Conservation (phyloP, 2,797 vertebrate species). For the Anabacerthia variegaticeps region DNA sequence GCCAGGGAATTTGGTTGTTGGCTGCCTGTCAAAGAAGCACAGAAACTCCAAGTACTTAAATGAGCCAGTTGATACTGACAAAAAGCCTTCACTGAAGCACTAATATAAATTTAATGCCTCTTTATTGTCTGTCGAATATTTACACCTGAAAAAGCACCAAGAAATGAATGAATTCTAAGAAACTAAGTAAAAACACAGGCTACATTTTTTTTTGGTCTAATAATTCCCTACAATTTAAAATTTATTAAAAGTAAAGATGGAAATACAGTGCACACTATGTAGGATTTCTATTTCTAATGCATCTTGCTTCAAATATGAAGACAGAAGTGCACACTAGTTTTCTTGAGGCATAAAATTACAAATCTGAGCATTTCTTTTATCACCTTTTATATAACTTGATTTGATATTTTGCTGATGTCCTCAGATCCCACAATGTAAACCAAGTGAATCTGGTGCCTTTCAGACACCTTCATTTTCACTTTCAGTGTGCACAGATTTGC, state of each 20-base stretch:
- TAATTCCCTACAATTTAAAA: neutral
- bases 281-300: neutral
- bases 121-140: neutral
- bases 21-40: constrained; percentile 18
- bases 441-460: neutral
- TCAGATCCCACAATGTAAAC: neutral
- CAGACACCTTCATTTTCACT: neutral
- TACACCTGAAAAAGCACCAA: neutral
- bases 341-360: neutral
- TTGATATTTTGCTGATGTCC: neutral
- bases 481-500: neutral
- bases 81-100: neutral
- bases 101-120: neutral
- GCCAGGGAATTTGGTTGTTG: constrained; percentile 14
- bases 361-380: neutral
- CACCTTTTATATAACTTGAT: neutral
- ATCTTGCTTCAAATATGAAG: neutral
- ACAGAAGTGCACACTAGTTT: neutral
- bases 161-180: neutral
- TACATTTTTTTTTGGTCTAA: neutral
- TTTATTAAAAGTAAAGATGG: neutral
- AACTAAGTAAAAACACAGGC: neutral
- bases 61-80: neutral
- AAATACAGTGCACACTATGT: neutral
- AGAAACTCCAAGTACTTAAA: neutral